These are phyloP conservation scores for Tipula vernalis DNA, from an alignment of 2,888 invertebrate genomes.

Conservation along the genomic window DNA sequence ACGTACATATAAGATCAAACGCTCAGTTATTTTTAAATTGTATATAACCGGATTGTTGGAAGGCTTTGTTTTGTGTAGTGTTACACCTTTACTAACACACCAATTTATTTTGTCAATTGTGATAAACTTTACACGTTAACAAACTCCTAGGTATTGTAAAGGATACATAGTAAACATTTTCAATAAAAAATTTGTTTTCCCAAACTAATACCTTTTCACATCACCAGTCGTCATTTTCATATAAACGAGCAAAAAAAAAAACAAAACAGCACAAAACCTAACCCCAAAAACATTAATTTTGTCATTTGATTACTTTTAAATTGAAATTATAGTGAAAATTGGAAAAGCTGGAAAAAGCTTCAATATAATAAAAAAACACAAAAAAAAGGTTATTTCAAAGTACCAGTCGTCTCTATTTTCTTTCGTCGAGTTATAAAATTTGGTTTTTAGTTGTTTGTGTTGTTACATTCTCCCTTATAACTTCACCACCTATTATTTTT, in stretches of 20 bases:
- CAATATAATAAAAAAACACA: background rate
- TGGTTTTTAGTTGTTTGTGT: background rate
- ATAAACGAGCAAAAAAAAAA: background rate
- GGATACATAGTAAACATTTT: background rate
- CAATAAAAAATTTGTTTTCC: background rate
- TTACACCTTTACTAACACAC: no score
- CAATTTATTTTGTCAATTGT: no score
- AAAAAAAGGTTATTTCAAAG: background rate
- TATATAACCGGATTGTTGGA: no score
- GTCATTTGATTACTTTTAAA: background rate
- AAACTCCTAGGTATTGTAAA: background rate
- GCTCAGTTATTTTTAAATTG: no score
- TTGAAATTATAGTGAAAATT: background rate
- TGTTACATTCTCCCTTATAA: background rate
- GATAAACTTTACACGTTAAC: no score
- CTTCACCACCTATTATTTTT: background rate
- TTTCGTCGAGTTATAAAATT: background rate
- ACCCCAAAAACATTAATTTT: background rate
- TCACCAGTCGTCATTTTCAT: background rate
- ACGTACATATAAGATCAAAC: no score
- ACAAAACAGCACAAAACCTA: background rate
- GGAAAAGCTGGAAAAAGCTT: background rate
- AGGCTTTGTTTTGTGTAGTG: no score
- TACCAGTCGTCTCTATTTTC: background rate
- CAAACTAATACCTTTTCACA: background rate